A percentile compares a stretch with the other conserved stretches of the same genome.
Conservation (phyloP, 1,140 invertebrate genomes). For the Trachymyrmex cornetzi region DNA sequence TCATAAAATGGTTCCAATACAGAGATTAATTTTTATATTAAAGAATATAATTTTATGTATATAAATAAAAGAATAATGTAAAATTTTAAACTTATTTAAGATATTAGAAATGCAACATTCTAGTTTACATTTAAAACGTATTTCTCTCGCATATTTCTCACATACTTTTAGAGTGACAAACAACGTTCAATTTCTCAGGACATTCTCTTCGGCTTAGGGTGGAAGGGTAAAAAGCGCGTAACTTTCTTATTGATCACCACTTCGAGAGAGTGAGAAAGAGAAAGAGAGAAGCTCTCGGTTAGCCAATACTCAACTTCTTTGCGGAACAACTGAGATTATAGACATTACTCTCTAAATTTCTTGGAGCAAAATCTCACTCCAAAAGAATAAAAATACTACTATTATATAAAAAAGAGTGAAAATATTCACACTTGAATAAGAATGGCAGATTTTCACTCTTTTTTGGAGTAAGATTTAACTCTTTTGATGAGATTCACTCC, state of each 20-base stretch:
- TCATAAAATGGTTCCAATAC: slow-evolving; percentile 2
- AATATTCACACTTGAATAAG: no score
- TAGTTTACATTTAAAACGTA: background rate
- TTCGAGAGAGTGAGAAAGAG: background rate
- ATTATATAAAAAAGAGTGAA: no score
- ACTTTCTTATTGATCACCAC: slow-evolving; percentile 59
- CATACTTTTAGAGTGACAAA: background rate
- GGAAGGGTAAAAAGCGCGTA: slow-evolving; percentile 47
- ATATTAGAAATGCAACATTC: background rate
- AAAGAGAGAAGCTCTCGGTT: background rate
- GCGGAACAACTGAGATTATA: slow-evolving; percentile 34
- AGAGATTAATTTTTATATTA: background rate
- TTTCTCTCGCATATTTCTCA: background rate
- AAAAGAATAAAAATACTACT: no score
- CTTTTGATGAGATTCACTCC: no score
- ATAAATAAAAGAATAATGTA: background rate
- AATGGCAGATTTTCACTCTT: no score
- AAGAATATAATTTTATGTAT: background rate
- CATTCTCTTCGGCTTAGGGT: background rate
- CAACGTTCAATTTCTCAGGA: slow-evolving; percentile 11
- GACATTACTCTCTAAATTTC: no score
- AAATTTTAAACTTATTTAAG: background rate
- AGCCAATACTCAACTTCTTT: slow-evolving; percentile 50
- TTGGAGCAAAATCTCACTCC: no score
- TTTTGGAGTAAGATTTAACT: no score